Evolutionary conservation across 2,888 invertebrate species (phyloP).

Genomic region (Bembecia ichneumoniformis): DNA sequence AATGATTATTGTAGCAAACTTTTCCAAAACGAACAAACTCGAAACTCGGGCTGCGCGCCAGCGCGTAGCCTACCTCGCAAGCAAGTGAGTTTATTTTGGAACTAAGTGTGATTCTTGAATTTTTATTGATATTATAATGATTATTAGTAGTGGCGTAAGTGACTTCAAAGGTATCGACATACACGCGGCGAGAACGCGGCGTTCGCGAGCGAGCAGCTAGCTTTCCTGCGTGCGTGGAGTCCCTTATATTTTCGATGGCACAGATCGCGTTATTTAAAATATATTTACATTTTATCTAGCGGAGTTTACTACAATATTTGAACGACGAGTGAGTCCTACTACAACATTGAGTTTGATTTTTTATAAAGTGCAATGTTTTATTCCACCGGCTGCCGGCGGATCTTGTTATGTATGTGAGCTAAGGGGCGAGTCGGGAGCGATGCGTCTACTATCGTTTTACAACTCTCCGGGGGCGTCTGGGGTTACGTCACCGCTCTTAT

Average conservation of each 20-base stretch:
- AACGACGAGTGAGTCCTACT: conserved; percentile 71
- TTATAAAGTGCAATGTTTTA: conserved; percentile 70
- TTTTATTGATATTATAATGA: conserved; percentile 73
- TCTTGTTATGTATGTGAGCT: conserved; percentile 65
- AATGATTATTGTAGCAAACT: conserved; percentile 71
- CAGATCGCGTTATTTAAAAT: conserved; percentile 68
- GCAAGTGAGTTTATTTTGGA: conserved; percentile 83
- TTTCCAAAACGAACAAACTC: conserved; percentile 75
- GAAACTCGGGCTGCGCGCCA: conserved; percentile 72
- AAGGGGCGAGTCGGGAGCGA: conserved; percentile 41
- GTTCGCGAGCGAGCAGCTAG: conserved; percentile 27
- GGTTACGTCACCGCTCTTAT: conserved; percentile 22
- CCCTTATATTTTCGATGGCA: conserved; percentile 69
- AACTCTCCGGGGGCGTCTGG: conserved; percentile 32
- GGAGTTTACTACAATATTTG: conserved; percentile 71
- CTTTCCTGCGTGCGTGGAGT: conserved; percentile 66
- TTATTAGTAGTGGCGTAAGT: conserved; percentile 71
- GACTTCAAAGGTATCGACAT: conserved; percentile 52
- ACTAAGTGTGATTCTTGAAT: conserved; percentile 82
- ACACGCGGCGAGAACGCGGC: conserved; percentile 27
- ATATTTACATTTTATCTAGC: conserved; percentile 72
- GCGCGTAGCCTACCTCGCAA: conserved; percentile 79
- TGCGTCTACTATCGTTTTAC: conserved; percentile 29
- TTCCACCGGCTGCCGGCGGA: conserved; percentile 68
- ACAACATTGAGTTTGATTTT: conserved; percentile 72